Conservation (phyloP, 1,140 invertebrate species). For the Telenomus remus region DNA sequence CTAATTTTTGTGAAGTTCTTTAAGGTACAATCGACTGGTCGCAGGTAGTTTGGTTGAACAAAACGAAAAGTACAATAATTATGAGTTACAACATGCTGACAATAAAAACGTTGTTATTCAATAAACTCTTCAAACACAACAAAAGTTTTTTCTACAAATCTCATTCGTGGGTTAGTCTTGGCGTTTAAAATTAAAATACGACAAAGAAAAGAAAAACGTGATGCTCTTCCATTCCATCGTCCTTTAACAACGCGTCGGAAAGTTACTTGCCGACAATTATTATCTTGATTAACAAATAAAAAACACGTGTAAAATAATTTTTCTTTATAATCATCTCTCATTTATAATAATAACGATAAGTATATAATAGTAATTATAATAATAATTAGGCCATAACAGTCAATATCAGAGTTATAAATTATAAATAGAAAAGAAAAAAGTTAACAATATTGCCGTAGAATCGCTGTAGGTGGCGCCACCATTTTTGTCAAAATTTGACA, state of each 20-base stretch:
- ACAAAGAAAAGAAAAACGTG: conserved; percentile 39
- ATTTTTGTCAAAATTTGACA: not conserved
- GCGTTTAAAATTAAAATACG: conserved; percentile 58
- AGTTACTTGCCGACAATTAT: too few relatives aligned
- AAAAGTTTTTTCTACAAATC: conserved; percentile 71
- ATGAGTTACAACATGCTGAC: conserved; percentile 71
- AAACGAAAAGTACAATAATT: too few relatives aligned
- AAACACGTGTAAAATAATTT: too few relatives aligned
- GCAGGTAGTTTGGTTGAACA: too few relatives aligned
- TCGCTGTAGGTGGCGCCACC: conserved; percentile 14
- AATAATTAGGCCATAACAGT: too few relatives aligned
- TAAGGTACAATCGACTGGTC: too few relatives aligned
- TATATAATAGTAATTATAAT: conserved; percentile 11
- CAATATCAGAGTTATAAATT: not conserved
- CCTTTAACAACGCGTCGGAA: conserved; percentile 51
- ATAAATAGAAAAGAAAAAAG: conserved; percentile 9
- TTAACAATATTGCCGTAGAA: conserved; percentile 25
- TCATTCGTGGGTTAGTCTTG: conserved; percentile 69
- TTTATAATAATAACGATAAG: conserved; percentile 6
- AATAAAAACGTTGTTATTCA: conserved; percentile 70
- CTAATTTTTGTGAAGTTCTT: too few relatives aligned
- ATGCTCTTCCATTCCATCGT: conserved; percentile 50
- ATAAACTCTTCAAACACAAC: conserved; percentile 73
- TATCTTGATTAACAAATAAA: too few relatives aligned
- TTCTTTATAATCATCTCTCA: not conserved